A percentile compares a stretch with the other conserved stretches of the same genome.
Conservation (phyloP, 2,797 vertebrate species). For the Miichthys miiuy region DNA sequence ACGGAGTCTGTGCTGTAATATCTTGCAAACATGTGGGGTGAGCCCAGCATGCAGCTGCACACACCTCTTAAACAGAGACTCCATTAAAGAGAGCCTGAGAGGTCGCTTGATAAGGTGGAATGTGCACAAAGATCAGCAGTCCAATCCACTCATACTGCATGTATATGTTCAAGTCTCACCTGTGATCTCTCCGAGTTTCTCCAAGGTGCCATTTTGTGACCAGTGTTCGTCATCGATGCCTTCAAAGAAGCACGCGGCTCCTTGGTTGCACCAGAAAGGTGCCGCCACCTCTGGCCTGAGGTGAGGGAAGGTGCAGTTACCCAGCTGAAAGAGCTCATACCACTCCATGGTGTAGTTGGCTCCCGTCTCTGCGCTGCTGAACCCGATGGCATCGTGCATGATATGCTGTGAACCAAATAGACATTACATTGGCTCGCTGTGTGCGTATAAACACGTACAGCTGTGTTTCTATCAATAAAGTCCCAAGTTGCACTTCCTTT, state of each 20-base stretch:
- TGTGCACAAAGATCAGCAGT: too few species aligned
- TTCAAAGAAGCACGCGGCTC: constrained; percentile 96
- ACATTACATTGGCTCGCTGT: neutral
- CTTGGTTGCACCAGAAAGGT: constrained; percentile 99
- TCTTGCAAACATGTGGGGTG: too few species aligned
- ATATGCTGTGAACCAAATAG: constrained; percentile 87
- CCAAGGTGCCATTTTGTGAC: constrained; percentile 94
- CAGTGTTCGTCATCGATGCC: constrained; percentile 96
- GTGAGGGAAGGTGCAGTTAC: constrained; percentile 98
- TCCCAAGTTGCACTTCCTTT: constrained; percentile 28
- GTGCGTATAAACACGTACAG: neutral
- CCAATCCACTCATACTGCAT: too few species aligned
- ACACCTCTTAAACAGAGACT: too few species aligned
- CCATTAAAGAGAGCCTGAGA: too few species aligned
- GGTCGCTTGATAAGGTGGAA: too few species aligned
- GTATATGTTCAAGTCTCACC: constrained; percentile 66
- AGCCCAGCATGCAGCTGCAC: too few species aligned
- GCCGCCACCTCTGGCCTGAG: constrained; percentile 83
- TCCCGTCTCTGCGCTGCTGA: constrained; percentile 88
- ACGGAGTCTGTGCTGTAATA: too few species aligned
- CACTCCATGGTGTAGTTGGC: constrained; percentile 97
- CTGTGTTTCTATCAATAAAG: constrained; percentile 32
- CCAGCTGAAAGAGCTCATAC: constrained; percentile 98
- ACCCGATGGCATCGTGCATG: constrained; percentile 98
- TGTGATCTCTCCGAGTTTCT: constrained; percentile 89